Conservation (phyloP, 2,888 invertebrate species). For the Lissocephala sabroskyi region DNA sequence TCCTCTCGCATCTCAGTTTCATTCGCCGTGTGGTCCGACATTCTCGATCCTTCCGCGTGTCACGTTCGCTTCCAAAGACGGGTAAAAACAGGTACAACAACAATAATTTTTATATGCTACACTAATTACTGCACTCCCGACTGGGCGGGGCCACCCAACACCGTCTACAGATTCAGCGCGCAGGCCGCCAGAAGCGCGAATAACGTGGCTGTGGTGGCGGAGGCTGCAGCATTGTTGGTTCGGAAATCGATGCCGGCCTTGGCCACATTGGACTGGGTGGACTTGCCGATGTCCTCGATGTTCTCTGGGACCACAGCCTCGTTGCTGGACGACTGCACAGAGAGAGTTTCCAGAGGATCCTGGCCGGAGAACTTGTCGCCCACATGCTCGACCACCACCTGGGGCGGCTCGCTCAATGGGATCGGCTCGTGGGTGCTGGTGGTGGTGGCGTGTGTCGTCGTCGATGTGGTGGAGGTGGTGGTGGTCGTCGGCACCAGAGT, state of each 20-base stretch:
- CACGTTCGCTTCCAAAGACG: constrained; percentile 49
- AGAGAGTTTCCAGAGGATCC: constrained; percentile 60
- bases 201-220: constrained; percentile 20
- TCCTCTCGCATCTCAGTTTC: too few relatives aligned
- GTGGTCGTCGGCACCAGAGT: constrained; percentile 84
- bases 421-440: constrained; percentile 74
- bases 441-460: constrained; percentile 74
- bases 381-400: constrained; percentile 63
- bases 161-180: constrained; percentile 47
- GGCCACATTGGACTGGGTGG: constrained; percentile 26
- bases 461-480: constrained; percentile 77
- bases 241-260: constrained; percentile 47
- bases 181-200: constrained; percentile 12
- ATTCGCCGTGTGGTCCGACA: background rate
- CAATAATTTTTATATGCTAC: constrained; percentile 67
- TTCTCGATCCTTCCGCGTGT: background rate
- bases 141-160: constrained; percentile 5
- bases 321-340: constrained; percentile 53
- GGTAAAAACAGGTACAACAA: constrained; percentile 71
- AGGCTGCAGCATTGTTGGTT: constrained; percentile 18
- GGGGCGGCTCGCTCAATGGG: constrained; percentile 72
- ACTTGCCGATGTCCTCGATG: constrained; percentile 58
- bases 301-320: constrained; percentile 66
- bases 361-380: constrained; percentile 62
- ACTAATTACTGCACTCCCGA: constrained; percentile 39